These are phyloP conservation scores for Diloba caeruleocephala DNA, from an alignment of 2,888 invertebrate genomes.

Conservation along the genomic window DNA sequence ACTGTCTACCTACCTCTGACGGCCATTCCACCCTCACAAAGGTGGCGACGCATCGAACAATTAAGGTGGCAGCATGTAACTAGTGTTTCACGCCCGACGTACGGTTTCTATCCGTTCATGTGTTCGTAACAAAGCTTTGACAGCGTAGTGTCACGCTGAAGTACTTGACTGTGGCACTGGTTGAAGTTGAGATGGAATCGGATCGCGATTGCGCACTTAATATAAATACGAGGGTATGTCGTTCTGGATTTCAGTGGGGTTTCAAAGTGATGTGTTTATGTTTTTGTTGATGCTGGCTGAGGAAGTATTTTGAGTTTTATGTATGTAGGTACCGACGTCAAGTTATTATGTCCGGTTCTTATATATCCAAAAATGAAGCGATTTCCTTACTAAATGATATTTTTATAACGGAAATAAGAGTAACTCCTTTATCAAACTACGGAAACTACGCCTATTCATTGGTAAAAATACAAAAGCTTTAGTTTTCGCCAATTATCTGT, in stretches of 20 bases:
- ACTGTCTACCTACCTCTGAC: conserved; percentile 17
- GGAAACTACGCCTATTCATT: too few species aligned
- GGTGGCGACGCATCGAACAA: conserved; percentile 42
- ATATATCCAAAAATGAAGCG: too few species aligned
- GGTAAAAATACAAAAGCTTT: too few species aligned
- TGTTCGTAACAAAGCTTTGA: conserved; percentile 47
- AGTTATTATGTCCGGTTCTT: too few species aligned
- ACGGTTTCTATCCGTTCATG: conserved; percentile 27
- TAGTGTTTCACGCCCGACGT: conserved; percentile 25
- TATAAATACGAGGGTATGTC: conserved; percentile 32
- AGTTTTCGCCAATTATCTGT: too few species aligned
- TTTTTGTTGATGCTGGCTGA: neutral
- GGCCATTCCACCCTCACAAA: conserved; percentile 42
- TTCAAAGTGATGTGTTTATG: conserved; percentile 20
- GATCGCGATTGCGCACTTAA: conserved; percentile 30
- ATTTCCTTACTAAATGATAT: too few species aligned
- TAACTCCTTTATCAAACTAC: too few species aligned
- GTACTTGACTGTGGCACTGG: too few species aligned
- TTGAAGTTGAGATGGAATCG: conserved; percentile 8
- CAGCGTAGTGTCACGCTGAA: conserved; percentile 29
- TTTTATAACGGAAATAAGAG: too few species aligned
- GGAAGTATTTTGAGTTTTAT: neutral
- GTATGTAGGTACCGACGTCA: neutral
- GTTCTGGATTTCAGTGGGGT: neutral
- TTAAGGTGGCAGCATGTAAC: conserved; percentile 36